A percentile compares a stretch with the other conserved stretches of the same genome.
Evolutionary conservation across 2,113 vertebrate genomes (phyloP).

Genomic region (Pan paniscus): DNA sequence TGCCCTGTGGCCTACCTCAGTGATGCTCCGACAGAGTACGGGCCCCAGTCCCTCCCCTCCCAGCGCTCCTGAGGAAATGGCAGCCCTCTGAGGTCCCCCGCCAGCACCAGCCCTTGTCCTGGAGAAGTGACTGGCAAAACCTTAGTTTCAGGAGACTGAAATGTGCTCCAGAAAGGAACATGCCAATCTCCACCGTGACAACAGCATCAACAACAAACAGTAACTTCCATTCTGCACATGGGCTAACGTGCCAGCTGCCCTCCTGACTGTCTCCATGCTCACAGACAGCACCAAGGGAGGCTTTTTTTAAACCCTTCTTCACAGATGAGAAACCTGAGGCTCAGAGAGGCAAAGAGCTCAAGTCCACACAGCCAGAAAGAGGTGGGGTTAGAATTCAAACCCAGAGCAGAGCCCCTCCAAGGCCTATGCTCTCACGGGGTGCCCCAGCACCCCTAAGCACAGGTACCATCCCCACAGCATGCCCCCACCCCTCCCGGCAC

Average conservation of each 20-base stretch:
- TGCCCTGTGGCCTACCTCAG: accelerated
- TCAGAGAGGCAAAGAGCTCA: not conserved
- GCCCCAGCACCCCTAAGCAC: accelerated
- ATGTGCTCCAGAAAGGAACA: not conserved
- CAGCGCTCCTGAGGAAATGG: accelerated
- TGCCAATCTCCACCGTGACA: accelerated
- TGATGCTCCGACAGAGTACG: accelerated
- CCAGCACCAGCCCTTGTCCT: not conserved
- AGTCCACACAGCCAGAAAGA: not conserved
- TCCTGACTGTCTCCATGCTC: not conserved
- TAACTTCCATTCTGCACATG: accelerated
- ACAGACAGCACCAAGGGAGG: too few species aligned
- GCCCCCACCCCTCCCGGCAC: accelerated
- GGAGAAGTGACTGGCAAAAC: not conserved
- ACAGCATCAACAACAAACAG: too few species aligned
- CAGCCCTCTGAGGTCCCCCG: not conserved
- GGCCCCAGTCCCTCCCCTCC: accelerated
- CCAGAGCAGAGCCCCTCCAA: not conserved
- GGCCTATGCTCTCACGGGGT: accelerated
- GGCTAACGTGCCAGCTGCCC: accelerated
- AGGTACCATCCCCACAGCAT: accelerated
- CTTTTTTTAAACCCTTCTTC: not conserved
- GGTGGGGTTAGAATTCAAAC: not conserved
- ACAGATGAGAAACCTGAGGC: not conserved
- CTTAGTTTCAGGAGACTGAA: not conserved